Base-by-base conservation (phyloP, 2,888 invertebrate genomes). In the Nesidiocoris tenuis region DNA sequence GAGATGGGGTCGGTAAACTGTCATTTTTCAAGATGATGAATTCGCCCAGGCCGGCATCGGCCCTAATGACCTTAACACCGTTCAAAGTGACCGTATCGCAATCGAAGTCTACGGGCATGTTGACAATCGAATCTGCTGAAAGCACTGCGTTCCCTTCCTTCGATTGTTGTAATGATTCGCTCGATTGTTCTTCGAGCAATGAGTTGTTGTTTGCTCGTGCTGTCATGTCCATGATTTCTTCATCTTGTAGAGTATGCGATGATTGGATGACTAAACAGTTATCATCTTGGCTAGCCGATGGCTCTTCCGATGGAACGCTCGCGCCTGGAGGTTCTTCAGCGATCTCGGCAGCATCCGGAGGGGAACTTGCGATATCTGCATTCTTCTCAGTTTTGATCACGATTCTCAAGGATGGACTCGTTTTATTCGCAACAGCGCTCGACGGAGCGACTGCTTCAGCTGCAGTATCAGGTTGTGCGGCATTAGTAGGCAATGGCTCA, bases 41-140 rank as follows among this genome's bases (percentile, higher is more conserved):
- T n/a, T n/a, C n/a, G n/a, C n/a, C n/a, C n/a, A n/a, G n/a, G n/a
- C n/a, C n/a, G n/a, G n/a, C n/a, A n/a, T n/a, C n/a, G n/a, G n/a
- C n/a, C n/a, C n/a, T n/a, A n/a, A n/a, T n/a, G n/a, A n/a, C n/a
- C n/a, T n/a, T n/a, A 39, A 39, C 39, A 3, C 5, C 39, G 12
- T 3, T 3, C 39, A 7, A 12, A 39, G 39, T 39, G 3, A 7
- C 39, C 39, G 39, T 39, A 2, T 24, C 61, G 17, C 72, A 72
- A 17, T 72, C 61, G 18, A 72, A 72, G n/a, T 61, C 72, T 7
- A 72, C 63, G 5, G 72, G 72, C 39, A 72, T 56, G 21, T 72
- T 21, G 19, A n/a, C 63, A 24, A 72, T 61, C 17, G 61, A 39
- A 39, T 19, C 2, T 16, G 9, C 72, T 17, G 59, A 59, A 5